Conservation (phyloP, 2,888 invertebrate species). For the Drosophila neotestacea region DNA sequence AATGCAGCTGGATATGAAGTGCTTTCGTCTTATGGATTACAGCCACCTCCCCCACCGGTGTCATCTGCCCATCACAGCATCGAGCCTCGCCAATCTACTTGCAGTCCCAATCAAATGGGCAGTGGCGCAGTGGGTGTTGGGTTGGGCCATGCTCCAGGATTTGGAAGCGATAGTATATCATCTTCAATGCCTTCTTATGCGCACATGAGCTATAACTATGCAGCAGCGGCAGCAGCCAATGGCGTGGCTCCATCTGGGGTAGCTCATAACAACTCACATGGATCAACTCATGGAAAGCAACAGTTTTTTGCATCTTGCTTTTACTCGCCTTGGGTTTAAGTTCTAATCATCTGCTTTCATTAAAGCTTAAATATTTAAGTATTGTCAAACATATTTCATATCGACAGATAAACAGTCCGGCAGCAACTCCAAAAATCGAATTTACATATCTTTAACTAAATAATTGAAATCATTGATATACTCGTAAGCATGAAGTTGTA, state of each 20-base stretch:
- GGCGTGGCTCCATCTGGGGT: constrained; percentile 36
- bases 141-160: constrained; percentile 33
- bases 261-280: constrained; percentile 41
- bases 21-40: constrained; percentile 81
- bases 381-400: constrained; percentile 24
- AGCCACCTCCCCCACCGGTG: constrained; percentile 51
- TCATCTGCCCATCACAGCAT: constrained; percentile 40
- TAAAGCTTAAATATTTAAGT: constrained; percentile 1
- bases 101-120: constrained; percentile 87
- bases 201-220: constrained; percentile 81
- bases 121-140: constrained; percentile 5
- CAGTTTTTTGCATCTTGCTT: constrained; percentile 84
- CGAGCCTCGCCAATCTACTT: constrained; percentile 87
- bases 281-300: constrained; percentile 72
- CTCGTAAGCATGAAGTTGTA: constrained; percentile 45
- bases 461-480: constrained; percentile 24
- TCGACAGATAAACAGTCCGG: constrained; percentile 18
- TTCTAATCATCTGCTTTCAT: constrained; percentile 1
- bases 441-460: constrained; percentile 68
- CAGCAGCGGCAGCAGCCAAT: constrained; percentile 68
- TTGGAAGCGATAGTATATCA: constrained; percentile 51
- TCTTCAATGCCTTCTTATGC: constrained; percentile 64
- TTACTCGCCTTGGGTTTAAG: constrained; percentile 83
- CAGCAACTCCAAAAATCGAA: constrained; percentile 59
- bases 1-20: constrained; percentile 57